Percentiles rank a stretch among this genome's conserved stretches.
Conservation (phyloP, 2,797 vertebrate species). For the Melanotaenia nigrans region DNA sequence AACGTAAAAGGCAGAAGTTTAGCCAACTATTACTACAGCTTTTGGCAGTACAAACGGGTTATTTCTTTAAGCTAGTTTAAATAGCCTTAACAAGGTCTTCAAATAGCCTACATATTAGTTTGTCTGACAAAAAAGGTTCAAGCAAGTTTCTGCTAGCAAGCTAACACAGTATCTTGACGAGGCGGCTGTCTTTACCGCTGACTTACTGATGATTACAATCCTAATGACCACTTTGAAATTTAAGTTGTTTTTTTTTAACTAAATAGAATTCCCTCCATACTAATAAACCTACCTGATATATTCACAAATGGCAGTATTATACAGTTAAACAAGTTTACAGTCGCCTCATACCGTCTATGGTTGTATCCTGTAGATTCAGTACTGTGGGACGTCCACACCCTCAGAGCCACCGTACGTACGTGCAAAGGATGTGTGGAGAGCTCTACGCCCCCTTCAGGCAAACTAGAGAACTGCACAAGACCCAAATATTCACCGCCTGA, state of each 20-base stretch:
- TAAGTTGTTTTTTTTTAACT: background rate
- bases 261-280: fast-evolving
- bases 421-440: slow-evolving; percentile 5
- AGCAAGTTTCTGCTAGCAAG: slow-evolving; percentile 59
- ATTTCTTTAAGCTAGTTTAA: background rate
- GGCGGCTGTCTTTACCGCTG: slow-evolving; percentile 25
- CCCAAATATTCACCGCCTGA: slow-evolving; percentile 28
- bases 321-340: slow-evolving; percentile 31
- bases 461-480: background rate
- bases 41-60: background rate
- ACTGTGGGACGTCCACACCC: slow-evolving; percentile 76
- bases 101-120: slow-evolving; percentile 6
- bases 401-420: slow-evolving; percentile 52
- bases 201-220: background rate
- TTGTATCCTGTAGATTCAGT: slow-evolving; percentile 35
- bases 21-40: background rate
- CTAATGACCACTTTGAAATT: background rate
- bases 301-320: background rate
- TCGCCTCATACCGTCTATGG: background rate
- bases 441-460: slow-evolving; percentile 40
- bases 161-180: slow-evolving; percentile 54
- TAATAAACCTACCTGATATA: slow-evolving; percentile 54
- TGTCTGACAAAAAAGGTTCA: background rate
- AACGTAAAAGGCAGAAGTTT: slow-evolving; percentile 12
- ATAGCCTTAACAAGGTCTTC: background rate